Evolutionary conservation across 1,140 invertebrate genomes (phyloP), one percentile per base, ranked within the genome.

Genomic region (Euwallacea similis): DNA sequence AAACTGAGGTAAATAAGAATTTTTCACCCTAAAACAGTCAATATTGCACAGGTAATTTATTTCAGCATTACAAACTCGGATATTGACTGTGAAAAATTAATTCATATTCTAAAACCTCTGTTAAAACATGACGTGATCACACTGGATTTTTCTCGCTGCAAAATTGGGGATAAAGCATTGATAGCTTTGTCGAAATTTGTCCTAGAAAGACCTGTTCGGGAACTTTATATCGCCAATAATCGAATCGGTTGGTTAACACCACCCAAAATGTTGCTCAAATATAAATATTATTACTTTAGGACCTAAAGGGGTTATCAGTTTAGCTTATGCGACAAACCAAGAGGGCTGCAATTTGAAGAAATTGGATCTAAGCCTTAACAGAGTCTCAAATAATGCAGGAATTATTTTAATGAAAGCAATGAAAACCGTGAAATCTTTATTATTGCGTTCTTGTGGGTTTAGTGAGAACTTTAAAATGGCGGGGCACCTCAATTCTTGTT

Each of bases 1-100:
- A 72, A 78, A 33, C 64, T 84, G 33, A 82, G 81, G 83, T 84
- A 77, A 2, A 33, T 33, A 33, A 33, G 21, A 4, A 33, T 33
- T 33, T 33, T 33, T 33, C 21, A 33, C 21, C 21, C 21, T 4
- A 4, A 33, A 33, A 4, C 1, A 33, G 21, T 33, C 21, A 33
- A 33, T 4, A 33, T 33, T 33, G 4, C 21, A 33, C 21, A 33
- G 21, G 21, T 33, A 42, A 2, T 44, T 53, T 15, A 16, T 55
- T 55, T 64, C 54, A 73, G 72, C 53, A 58, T 73, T 44, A 69
- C 55, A 65, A 66, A 69, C 33, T 73, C 72, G 7, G 72, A 73
- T 66, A 73, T 73, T 15, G 63, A 73, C 46, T 69, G 72, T 46
- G 62, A 73, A 10, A 73, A 73, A 58, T 10, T 47, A 7, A 60